Evolutionary conservation across 2,113 vertebrate species (phyloP).

Genomic region (Hucho hucho): DNA sequence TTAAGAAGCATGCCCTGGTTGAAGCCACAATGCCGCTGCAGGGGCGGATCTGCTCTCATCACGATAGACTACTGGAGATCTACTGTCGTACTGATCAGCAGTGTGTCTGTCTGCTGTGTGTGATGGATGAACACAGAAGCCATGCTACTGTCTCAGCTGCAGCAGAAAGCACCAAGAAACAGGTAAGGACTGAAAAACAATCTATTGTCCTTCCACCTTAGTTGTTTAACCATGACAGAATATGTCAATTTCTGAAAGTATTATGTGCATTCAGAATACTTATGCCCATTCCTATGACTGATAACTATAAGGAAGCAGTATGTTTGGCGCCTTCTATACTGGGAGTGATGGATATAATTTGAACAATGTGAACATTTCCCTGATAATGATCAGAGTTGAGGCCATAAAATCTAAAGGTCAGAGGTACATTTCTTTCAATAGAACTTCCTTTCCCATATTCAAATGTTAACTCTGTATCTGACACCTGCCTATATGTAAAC

Average conservation of each 20-base stretch:
- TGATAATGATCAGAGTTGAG: conserved; percentile 4
- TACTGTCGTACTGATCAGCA: conserved; percentile 71
- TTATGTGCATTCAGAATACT: not conserved
- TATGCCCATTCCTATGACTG: not conserved
- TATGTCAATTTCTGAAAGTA: not conserved
- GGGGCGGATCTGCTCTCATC: conserved; percentile 72
- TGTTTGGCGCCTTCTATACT: no score
- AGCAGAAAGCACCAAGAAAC: conserved; percentile 70
- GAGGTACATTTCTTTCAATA: not conserved
- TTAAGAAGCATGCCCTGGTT: conserved; percentile 74
- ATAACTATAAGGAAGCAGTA: no score
- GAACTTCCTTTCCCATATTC: not conserved
- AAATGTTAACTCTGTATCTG: not conserved
- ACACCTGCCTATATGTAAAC: no score
- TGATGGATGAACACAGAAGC: conserved; percentile 47
- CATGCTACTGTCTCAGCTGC: conserved; percentile 44
- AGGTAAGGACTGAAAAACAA: conserved; percentile 55
- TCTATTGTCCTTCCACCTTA: no score
- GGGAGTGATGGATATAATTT: no score
- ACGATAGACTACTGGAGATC: conserved; percentile 74
- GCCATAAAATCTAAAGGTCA: conserved; percentile 5
- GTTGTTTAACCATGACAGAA: not conserved
- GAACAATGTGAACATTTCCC: conserved; percentile 1
- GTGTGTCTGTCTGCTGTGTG: conserved; percentile 69
- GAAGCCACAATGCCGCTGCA: conserved; percentile 58